Base-by-base conservation (phyloP, 2,888 invertebrate genomes). In the Ormyrus thymus region DNA sequence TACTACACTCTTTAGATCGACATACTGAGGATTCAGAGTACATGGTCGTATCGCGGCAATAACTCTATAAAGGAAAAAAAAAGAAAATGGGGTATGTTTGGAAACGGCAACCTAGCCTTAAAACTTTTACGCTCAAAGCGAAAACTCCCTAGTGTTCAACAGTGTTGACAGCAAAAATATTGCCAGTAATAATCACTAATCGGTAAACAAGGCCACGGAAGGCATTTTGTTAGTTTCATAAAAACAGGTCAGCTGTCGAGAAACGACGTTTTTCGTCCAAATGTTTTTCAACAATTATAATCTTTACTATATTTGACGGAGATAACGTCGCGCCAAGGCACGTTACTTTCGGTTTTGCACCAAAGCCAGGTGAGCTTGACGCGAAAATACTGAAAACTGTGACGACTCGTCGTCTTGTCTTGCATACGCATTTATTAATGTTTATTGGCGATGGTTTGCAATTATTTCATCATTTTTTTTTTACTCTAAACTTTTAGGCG, bases 141-240 rank as follows among this genome's bases (percentile, higher is more conserved):
- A 75, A 79, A 79, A 76, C 65, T 76, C 79, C 79, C 79, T 79
- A 79, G 79, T 68, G n/a, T 59, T 9, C 7, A 51, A n/a, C 79
- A 79, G 79, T 79, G 79, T 56, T 79, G 65, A 66, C 79, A 51
- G 62, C 29, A 6, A 70, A 79, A 79, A 76, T 76, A 76, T 62
- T 55, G 56, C 62, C 55, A 61, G 65, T 66, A 71, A 76, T 72
- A 78, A 81, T 78, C 77, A 78, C 71, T 81, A 81, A 81, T 81
- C 78, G 72, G 78, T 81, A 81, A 81, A 81, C 80, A 81, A 80
- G 76, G 79, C 76, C 76, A 76, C 80, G 80, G 77, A 80, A 77
- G 80, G 80, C 80, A 78, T 80, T 80, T 78, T 77, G 77, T 77
- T 78, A 80, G 76, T 76, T 74, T 71, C 72, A 65, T 69, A 75